Base-by-base conservation (phyloP, 2,797 vertebrate species). In the Hyperoplus immaculatus region DNA sequence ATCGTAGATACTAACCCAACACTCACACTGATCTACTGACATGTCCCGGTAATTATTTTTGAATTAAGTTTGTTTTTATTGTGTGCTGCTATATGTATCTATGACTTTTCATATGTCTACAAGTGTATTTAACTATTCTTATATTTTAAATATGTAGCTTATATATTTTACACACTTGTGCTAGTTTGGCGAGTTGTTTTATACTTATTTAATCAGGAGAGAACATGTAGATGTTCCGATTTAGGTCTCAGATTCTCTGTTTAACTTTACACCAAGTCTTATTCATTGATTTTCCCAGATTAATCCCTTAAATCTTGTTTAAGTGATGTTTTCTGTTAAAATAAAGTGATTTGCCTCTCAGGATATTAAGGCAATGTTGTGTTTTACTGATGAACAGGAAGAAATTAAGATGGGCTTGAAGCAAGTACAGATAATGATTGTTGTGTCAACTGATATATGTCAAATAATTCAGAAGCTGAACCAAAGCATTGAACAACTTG, bases 41-140 rank as follows among this genome's bases (percentile, higher is more conserved):
- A 85, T 85, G 75, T 6, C n/a, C 43, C 72, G 75, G 71, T 72
- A 80, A 64, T 15, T 18, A 56, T 7, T 14, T 2, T 39, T 38
- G 1, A 18, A 57, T 18, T 0, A 12, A 56, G 21, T 4, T 11
- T 63, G 45, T 4, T 49, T 69, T 49, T 13, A 57, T 57, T 46
- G 11, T 41, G 9, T 55, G 15, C 7, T 21, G 2, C 21, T 39
- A 6, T 8, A 21, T 63, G 29, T 63, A 55, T 62, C 14, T 69
- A 8, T 46, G 18, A 11, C 2, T 45, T 16, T 39, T 7, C 1
- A 61, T 13, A 8, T 36, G 7, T 51, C 16, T 18, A 47, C 29
- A 39, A 16, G 6, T 58, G 8, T 4, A 5, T 58, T 16, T 5
- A 62, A 62, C 36, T 47, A 15, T 47, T 62, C 11, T 45, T 14